Percentiles rank a stretch among this genome's conserved stretches.
phyloP scores from a whole-genome alignment of 2,113 vertebrate genomes.

The Ancistrus triradiatus region DNA sequence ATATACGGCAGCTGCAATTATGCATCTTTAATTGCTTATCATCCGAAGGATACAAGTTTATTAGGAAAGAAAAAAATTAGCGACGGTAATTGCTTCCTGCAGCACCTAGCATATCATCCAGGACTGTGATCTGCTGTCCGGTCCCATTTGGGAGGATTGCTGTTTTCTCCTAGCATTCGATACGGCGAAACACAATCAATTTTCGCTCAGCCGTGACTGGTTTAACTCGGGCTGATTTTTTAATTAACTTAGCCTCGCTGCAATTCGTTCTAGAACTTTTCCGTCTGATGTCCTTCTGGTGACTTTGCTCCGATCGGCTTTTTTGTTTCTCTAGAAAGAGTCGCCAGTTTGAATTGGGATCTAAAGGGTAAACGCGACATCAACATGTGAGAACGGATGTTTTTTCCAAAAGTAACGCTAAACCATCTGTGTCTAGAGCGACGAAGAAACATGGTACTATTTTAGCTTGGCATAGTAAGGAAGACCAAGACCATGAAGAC shows the following conservation, averaged over 20 bases:
- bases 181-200: constrained; percentile 55
- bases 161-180: constrained; percentile 55
- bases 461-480: no score
- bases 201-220: constrained; percentile 55
- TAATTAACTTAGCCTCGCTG: no score
- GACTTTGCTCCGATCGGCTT: no score
- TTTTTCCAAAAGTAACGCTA: no score
- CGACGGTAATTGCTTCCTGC: constrained; percentile 69
- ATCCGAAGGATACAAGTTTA: constrained; percentile 71
- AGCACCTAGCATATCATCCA: constrained; percentile 53
- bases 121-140: constrained; percentile 60
- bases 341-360: no score
- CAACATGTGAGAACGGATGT: no score
- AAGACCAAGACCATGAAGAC: no score
- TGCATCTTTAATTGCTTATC: constrained; percentile 70
- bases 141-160: constrained; percentile 61
- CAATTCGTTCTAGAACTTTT: constrained; percentile 22
- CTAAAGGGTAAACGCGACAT: no score
- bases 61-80: constrained; percentile 65
- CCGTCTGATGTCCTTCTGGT: constrained; percentile 23
- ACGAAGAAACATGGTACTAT: no score
- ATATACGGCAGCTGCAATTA: constrained; percentile 70
- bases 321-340: no score
- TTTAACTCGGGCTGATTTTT: constrained; percentile 65
- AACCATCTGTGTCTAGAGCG: no score